Conservation (phyloP, 2,888 invertebrate species). For the Chrysotoxum bicinctum region DNA sequence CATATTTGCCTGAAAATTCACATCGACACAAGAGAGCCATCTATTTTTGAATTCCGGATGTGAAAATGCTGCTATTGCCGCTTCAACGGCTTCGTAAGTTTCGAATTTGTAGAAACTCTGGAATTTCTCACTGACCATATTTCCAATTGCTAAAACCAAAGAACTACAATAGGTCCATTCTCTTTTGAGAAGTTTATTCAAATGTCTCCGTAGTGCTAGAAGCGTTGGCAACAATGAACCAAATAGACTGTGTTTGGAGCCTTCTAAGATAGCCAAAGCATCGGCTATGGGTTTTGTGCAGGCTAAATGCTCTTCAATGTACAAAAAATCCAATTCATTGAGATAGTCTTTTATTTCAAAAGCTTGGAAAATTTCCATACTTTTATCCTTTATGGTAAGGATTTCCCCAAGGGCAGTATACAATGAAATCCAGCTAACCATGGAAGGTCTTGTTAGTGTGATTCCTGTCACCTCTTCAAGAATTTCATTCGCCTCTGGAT, state of each 20-base stretch:
- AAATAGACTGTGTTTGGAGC: not conserved
- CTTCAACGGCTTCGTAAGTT: not conserved
- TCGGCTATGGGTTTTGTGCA: conserved; percentile 41
- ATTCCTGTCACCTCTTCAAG: conserved; percentile 6
- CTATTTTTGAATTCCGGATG: conserved; percentile 50
- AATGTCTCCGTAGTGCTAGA: conserved; percentile 16
- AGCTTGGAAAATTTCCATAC: conserved; percentile 25
- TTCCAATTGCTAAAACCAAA: not conserved
- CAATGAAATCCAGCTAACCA: not conserved
- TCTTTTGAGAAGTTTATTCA: conserved; percentile 9
- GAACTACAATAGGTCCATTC: conserved; percentile 25
- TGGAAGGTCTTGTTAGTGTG: conserved; percentile 2
- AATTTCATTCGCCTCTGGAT: not conserved
- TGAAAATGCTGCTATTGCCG: conserved; percentile 41
- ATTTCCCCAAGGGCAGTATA: conserved; percentile 33
- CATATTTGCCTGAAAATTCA: not conserved
- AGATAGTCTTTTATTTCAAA: conserved; percentile 15
- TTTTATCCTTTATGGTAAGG: conserved; percentile 15
- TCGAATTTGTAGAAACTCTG: conserved; percentile 21
- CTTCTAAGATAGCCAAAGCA: conserved; percentile 26
- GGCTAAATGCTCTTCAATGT: conserved; percentile 39
- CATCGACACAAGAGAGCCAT: conserved; percentile 36
- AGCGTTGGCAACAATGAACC: conserved; percentile 38
- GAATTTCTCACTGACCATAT: conserved; percentile 15
- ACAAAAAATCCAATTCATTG: conserved; percentile 15